Evolutionary conservation across 1,140 invertebrate species (phyloP), one percentile per base, ranked within the genome.

Genomic region (Pygmarrhopalites habei): DNA sequence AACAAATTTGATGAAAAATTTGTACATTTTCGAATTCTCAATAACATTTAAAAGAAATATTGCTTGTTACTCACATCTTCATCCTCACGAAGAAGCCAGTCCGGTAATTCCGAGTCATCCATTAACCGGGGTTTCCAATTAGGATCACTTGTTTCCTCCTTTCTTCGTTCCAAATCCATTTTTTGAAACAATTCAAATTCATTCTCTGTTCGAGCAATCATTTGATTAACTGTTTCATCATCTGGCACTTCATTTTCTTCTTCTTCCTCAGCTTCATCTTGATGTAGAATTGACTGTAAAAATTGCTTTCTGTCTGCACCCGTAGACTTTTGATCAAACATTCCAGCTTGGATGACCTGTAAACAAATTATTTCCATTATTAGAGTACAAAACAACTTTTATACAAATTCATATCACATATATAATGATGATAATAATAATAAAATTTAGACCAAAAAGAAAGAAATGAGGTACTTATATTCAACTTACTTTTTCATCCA

Each of bases 201-300:
- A 26, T 84, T 81, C 70, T 85, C 83, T 19, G 60, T 68, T 12
- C 85, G 73, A n/a, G 85, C 85, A 66, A 87, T 77, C 85, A 87
- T 86, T 72, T 86, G 84, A 73, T 86, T 87, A 43, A 86, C 82
- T 3, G 82, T 84, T 71, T 86, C 85, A 77, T 86, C 86, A 77
- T 87, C 85, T 14, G 85, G 85, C 7, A 85, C 82, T 73, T 86
- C 85, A 77, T 85, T 82, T 72, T 85, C 84, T 69, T 87, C 84
- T 71, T 83, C 82, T 59, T 80, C 78, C 62, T 82, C 82, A 55
- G 75, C 77, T 60, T 81, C 80, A 64, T 80, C 77, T 67, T 82
- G 79, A 25, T 77, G 75, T 2, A 86, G 75, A 32, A 86, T 80
- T 23, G 77, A 77, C 68, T 83, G 79, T n/a, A 86, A 73, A 73